phyloP scores from a whole-genome alignment of 2,888 invertebrate species.

The Ferrisia virgata region DNA sequence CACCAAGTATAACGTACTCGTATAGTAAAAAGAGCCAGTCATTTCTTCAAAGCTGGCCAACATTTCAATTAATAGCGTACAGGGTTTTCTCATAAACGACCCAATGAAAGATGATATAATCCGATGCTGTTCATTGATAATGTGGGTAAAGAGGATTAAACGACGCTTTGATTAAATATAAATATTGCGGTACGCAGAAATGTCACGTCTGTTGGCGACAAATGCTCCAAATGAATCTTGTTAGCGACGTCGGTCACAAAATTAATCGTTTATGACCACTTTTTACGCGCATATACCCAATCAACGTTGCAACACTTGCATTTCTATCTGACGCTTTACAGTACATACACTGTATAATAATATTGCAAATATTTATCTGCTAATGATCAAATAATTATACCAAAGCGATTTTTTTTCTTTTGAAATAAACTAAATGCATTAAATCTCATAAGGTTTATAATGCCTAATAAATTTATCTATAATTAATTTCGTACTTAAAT shows the following conservation, averaged over 20 bases:
- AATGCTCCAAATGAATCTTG: conserved; percentile 11
- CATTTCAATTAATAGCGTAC: conserved; percentile 21
- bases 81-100: neutral
- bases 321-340: neutral
- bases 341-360: neutral
- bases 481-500: no score
- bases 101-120: conserved; percentile 7
- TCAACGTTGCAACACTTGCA: neutral
- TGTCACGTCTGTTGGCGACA: conserved; percentile 25
- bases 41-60: neutral
- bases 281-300: neutral
- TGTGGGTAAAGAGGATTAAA: conserved; percentile 22
- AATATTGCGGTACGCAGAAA: conserved; percentile 24
- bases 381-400: neutral
- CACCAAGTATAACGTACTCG: no score
- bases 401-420: no score
- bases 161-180: conserved; percentile 22
- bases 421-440: no score
- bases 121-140: conserved; percentile 12
- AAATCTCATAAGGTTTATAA: no score
- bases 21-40: neutral
- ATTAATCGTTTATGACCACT: conserved; percentile 28
- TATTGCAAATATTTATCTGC: neutral
- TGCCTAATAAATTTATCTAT: no score
- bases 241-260: conserved; percentile 7